phyloP scores from a whole-genome alignment of 1,140 invertebrate species.

The Rhysida immarginata region DNA sequence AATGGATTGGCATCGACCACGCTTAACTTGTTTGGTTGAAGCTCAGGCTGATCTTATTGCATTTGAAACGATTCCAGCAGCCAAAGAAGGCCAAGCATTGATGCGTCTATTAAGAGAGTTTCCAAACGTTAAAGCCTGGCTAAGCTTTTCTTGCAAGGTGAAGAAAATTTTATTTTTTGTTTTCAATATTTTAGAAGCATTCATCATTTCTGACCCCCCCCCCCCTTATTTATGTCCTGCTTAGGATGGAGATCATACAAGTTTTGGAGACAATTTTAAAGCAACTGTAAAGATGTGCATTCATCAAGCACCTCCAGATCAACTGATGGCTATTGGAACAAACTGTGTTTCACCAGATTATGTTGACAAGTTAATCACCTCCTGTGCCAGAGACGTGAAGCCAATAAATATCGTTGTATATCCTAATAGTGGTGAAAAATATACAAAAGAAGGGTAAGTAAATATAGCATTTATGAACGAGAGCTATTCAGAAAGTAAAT shows the following conservation, averaged over 20 bases:
- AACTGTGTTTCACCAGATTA: conserved; percentile 60
- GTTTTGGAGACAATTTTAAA: conserved; percentile 50
- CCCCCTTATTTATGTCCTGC: no score
- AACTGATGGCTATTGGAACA: conserved; percentile 62
- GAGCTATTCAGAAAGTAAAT: neutral
- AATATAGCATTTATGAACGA: neutral
- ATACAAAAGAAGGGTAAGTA: conserved; percentile 31
- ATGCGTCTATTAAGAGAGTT: conserved; percentile 56
- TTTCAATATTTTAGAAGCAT: neutral
- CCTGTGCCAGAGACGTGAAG: conserved; percentile 30
- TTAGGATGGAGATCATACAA: conserved; percentile 26
- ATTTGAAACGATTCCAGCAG: conserved; percentile 76
- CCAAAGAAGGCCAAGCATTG: conserved; percentile 61
- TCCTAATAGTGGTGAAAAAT: conserved; percentile 53
- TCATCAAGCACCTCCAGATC: conserved; percentile 43
- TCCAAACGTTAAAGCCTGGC: conserved; percentile 54
- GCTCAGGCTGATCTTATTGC: conserved; percentile 65
- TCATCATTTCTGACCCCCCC: no score
- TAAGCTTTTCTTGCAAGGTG: conserved; percentile 69
- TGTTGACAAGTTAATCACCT: conserved; percentile 39
- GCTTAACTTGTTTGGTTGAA: conserved; percentile 55
- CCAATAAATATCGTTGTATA: conserved; percentile 46
- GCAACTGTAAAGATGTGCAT: conserved; percentile 40
- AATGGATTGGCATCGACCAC: conserved; percentile 59
- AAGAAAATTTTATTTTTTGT: conserved; percentile 3